These are phyloP conservation scores for Microvelia longipes DNA, from an alignment of 1,140 invertebrate species.

Conservation along the genomic window DNA sequence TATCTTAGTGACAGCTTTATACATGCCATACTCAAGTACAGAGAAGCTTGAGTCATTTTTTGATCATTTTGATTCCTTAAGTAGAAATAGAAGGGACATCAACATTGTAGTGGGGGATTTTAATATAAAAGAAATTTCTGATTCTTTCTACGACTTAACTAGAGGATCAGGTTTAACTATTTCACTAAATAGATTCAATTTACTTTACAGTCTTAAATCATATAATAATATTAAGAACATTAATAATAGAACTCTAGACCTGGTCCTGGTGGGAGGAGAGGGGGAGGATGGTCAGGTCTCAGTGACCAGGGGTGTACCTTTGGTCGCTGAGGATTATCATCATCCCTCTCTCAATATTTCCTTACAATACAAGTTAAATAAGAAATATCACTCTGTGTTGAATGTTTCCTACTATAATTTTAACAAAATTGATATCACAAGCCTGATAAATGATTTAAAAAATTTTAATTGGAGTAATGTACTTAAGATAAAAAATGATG, in stretches of 20 bases:
- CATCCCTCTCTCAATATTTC: background rate
- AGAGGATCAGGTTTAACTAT: background rate
- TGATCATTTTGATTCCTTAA: background rate
- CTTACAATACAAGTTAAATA: background rate
- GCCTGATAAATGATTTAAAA: background rate
- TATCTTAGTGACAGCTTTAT: background rate
- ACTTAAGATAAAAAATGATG: background rate
- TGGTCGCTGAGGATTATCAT: background rate
- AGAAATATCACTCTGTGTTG: background rate
- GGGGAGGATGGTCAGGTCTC: background rate
- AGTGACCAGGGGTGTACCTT: background rate
- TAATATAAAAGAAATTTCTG: background rate
- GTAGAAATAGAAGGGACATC: background rate
- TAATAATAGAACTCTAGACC: background rate
- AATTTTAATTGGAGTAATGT: background rate
- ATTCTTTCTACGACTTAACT: background rate
- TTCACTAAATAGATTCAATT: background rate
- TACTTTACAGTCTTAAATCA: background rate
- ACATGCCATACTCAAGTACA: background rate
- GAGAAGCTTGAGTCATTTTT: background rate
- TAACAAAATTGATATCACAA: background rate
- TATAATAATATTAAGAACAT: background rate
- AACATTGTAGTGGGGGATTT: background rate
- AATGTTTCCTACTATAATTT: background rate
- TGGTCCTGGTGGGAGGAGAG: background rate